Evolutionary conservation across 2,888 invertebrate genomes (phyloP), one percentile per base, ranked within the genome.

Genomic region (Bellardia bayeri): DNA sequence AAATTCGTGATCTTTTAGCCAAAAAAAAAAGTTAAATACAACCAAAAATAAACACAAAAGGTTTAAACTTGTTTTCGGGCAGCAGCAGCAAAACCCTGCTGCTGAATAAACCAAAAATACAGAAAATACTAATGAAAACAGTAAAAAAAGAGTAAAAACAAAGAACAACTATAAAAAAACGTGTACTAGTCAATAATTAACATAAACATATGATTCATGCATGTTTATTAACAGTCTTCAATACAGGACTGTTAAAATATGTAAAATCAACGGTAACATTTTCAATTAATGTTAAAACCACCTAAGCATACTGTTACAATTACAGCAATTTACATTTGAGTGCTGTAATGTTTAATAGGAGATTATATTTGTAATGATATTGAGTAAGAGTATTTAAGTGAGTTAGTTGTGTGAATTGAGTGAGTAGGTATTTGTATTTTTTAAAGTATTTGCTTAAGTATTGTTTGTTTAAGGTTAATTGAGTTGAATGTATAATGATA

Each of bases 1-100:
- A 75, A 82, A 49, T 82, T 87, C 84, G 63, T 87, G 87, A 85
- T 87, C 85, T 82, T 85, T 45, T 75, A 79, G 63, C 58, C 63
- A 75, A 80, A 87, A 78, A 78, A 7, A 63, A 16, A 66, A 63
- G 23, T 56, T 71, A 6, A 11, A 9, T 2, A 61, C 23, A 23
- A 33, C 23, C 23, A 69, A 23, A 66, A 66, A 56, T 3, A 14
- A 5, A 56, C 64, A 58, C 78, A 58, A 33, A 11, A 61, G 30
- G 7, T 69, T 61, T 71, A 81, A 85, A 82, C 87, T 85, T 82
- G 85, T 87, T 87, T 80, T 86, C 71, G 30, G 45, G 71, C 72
- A 68, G 64, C 54, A 33, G 49, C 42, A 75, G 14, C 72, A 63
- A 64, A 49, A 3, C 30, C 63, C 45, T 42, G 63, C 76, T 42